Base-by-base conservation (phyloP, 2,113 vertebrate species). In the Sigmodon hispidus region DNA sequence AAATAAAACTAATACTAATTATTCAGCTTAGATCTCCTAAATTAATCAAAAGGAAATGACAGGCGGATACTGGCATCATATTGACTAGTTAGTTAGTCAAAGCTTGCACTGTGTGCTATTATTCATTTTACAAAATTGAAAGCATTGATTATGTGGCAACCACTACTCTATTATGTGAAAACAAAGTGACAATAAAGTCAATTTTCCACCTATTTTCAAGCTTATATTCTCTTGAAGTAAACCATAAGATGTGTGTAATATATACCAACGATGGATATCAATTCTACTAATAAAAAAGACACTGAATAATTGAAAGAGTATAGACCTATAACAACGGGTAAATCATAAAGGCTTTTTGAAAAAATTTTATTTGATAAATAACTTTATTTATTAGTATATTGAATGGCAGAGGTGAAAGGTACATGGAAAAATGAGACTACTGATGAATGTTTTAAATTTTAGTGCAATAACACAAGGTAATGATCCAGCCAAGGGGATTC, bases 381-480 rank as follows among this genome's bases (percentile, higher is more conserved):
- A 29, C 10, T 40, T 55, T 10, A 45, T 93, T 15, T 48, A 6
- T 36, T 34, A 29, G 3, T 34, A 36, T 57, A 29, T 67, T 40
- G 5, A 43, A 84, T n/a, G n/a, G 1, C 1, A 22, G 1, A 75
- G 9, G 19, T n/a, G 9, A 91, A 9, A 21, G 77, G 9, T 8
- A 3, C 7, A 4, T 43, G 75, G 31, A 48, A 87, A 93, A 73
- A 6, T 26, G 2, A 0, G 2, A 17, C 7, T 48, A 55, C 1
- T 8, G 7, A 43, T 19, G 9, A n/a, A 1, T 26, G 5, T 43
- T 43, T 84, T 79, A 16, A 50, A 24, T 52, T 52, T 7, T n/a
- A 31, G 52, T 55, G 22, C 2, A 90, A 10, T 15, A 4, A 5
- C 3, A 40, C 7, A 0, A 31, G 3, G 16, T 0, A 40, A 4